Evolutionary conservation across 1,140 invertebrate species (phyloP), one percentile per base, ranked within the genome.

Genomic region (Tribolium castaneum): DNA sequence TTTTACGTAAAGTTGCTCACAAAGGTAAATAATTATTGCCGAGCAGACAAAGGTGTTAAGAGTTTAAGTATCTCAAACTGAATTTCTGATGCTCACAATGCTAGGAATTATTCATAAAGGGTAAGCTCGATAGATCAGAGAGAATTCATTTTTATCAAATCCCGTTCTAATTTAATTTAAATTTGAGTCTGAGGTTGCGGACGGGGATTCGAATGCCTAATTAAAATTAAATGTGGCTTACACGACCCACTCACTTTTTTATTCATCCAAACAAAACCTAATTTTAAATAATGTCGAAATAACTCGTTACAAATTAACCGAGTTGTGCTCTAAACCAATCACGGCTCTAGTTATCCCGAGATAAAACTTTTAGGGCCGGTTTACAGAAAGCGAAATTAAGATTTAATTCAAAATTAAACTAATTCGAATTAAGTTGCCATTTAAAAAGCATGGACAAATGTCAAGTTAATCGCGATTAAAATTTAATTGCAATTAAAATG

Each of bases 61-160:
- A 59, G 14, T 59, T 59, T 59, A 59, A 59, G 54, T 59, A 25
- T 59, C 54, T 59, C n/a, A 59, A 59, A 59, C 19, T 59, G 54
- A 59, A 59, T 16, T 56, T 16, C 52, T 56, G 13, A 19, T 59
- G 19, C 1, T 59, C 13, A 54, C 2, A 54, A 54, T 30, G 25
- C 54, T 25, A 22, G 16, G 54, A 59, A 59, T 59, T 59, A 59
- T 59, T 59, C 54, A 59, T 59, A 59, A 59, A 59, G 54, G 25
- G 19, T 59, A n/a, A 22, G 14, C 54, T 19, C 16, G 1, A 25
- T 7, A 59, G 19, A 59, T 59, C 54, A 22, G 9, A 59, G 19
- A 59, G 10, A 10, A 25, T 59, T 25, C 5, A 59, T 52, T 54
- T 54, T 16, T 54, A 25, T 7, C 2, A 59, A 25, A 22, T 25